Evolutionary conservation across 2,888 invertebrate genomes (phyloP).

Genomic region (Lymantria dispar): DNA sequence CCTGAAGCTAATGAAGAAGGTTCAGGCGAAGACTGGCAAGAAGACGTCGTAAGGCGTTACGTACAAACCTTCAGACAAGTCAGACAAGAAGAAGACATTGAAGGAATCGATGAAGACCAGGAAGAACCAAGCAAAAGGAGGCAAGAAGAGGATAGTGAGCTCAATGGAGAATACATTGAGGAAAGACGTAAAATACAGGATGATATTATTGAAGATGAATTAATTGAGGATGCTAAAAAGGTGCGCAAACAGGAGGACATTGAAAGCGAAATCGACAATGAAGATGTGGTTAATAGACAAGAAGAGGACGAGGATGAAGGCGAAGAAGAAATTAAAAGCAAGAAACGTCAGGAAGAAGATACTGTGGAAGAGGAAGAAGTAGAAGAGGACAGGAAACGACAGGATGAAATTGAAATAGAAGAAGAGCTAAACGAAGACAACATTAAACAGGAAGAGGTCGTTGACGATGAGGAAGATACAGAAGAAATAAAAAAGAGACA

Average conservation of each 20-base stretch:
- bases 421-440: constrained; percentile 19
- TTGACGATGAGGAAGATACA: constrained; percentile 8
- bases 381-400: constrained; percentile 5
- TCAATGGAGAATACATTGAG: constrained; percentile 23
- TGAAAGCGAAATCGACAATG: constrained; percentile 7
- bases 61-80: constrained; percentile 22
- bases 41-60: constrained; percentile 33
- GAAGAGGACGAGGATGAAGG: constrained; percentile 10
- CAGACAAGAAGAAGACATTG: constrained; percentile 34
- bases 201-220: constrained; percentile 23
- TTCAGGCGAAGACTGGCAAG: constrained; percentile 42
- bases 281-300: constrained; percentile 3
- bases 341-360: constrained; percentile 2
- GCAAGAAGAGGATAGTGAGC: constrained; percentile 22
- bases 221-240: constrained; percentile 10
- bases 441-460: constrained; percentile 8
- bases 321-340: not conserved
- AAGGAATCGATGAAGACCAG: constrained; percentile 19
- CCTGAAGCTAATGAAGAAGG: constrained; percentile 42
- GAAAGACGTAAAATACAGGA: constrained; percentile 14
- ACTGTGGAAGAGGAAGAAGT: constrained; percentile 2
- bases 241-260: constrained; percentile 6
- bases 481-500: constrained; percentile 1
- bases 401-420: constrained; percentile 3
- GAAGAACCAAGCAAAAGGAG: constrained; percentile 16